A percentile compares a stretch with the other conserved stretches of the same genome.
Evolutionary conservation across 2,888 invertebrate genomes (phyloP).

Genomic region (Cotesia congregata): DNA sequence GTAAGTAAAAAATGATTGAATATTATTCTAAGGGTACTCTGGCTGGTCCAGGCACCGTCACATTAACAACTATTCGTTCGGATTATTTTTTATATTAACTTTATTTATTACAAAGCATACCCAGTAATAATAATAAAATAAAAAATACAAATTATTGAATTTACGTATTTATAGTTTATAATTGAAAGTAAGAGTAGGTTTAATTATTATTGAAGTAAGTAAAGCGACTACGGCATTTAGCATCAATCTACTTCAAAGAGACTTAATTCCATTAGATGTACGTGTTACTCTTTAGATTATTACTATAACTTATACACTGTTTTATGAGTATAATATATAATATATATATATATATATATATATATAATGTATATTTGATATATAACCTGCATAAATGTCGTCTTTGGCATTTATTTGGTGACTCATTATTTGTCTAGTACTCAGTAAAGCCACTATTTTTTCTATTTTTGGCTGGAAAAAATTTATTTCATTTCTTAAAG

Average conservation of each 20-base stretch:
- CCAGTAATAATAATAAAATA: conserved; percentile 7
- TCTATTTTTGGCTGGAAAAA: too few species aligned
- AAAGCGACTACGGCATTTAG: background rate
- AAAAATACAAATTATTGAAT: background rate
- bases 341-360: background rate
- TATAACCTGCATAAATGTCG: too few species aligned
- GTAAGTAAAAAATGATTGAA: too few species aligned
- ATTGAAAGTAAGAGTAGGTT: background rate
- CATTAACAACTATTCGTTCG: background rate
- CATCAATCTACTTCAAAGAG: background rate
- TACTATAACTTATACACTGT: background rate
- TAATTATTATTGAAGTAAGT: background rate
- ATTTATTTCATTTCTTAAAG: too few species aligned
- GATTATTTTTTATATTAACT: background rate
- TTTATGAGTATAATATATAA: background rate
- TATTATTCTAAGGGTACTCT: background rate
- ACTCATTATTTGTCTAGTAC: too few species aligned
- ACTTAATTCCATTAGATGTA: background rate
- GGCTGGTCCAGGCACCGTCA: background rate
- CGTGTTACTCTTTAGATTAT: background rate
- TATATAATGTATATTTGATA: background rate
- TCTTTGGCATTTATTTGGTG: too few species aligned
- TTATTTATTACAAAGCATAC: background rate
- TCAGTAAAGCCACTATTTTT: too few species aligned
- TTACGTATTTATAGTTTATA: background rate